Base-by-base conservation (phyloP, 2,888 invertebrate species). In the Drosophila parthenogenetica region DNA sequence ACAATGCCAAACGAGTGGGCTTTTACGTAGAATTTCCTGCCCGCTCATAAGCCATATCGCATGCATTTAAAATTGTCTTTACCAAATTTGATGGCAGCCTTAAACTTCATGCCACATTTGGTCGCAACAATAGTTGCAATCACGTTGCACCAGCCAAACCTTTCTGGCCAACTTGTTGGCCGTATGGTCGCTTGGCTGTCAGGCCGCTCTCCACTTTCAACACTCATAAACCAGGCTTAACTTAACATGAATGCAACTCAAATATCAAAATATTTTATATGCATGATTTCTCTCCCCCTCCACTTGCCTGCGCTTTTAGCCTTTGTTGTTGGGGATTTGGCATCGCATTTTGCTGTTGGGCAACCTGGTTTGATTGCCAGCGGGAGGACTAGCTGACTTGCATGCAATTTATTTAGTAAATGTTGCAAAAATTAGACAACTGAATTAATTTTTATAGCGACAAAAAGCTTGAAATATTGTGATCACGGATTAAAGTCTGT, bases 151-250 rank as follows among this genome's bases (percentile, higher is more conserved):
- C 59, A 46, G 60, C 65, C 25, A 59, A 8, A 29, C 29, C 65
- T 25, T 50, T 14, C 48, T 49, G 48, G 32, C 17, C 50, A 19
- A 53, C 43, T 46, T 48, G 16, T 45, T 70, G 46, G 37, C 40
- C 29, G 13, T 54, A 35, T 35, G 5, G 19, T 54, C 48, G 45
- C 43, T 32, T 45, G 17, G 11, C 49, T 48, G 59, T 43, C 66
- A 65, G 42, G 48, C 59, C 48, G 73, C 80, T 78, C 57, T 39
- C 73, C 83, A 89, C 81, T 89, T 86, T 90, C 88, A 90, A 89
- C 89, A 90, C 90, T 90, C 92, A 92, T 92, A 92, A 92, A 92
- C 90, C 90, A 92, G 92, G 92, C 92, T 92, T 92, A 92, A 92
- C 91, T 92, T 92, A 90, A 90, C 89, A 89, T 91, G 91, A 92